Base-by-base conservation (phyloP, 2,797 vertebrate genomes). In the Nannoperca obscura region DNA sequence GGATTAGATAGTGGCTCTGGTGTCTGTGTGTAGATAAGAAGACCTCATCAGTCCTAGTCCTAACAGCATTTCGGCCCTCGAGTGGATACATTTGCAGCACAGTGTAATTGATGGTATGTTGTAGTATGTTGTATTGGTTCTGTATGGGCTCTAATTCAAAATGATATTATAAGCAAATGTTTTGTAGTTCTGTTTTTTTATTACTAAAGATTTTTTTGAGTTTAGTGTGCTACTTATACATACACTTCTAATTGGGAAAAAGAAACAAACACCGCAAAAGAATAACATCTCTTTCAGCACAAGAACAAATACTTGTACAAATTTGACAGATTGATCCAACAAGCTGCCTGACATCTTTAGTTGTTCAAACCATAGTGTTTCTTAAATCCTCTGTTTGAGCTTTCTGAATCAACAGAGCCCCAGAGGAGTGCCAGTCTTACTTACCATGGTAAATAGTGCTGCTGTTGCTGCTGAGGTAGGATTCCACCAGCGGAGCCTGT, bases 381-480 rank as follows among this genome's bases (percentile, higher is more conserved):
- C 44, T 52, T 65, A 58, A 79, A 54, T 15, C 38, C 34, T 84
- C 42, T 62, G 49, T 82, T 73, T 71, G 71, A 74, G 72, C 40
- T 68, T 32, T 64, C 11, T 83, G 34, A 61, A 52, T 77, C 54
- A 58, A 30, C 70, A 71, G 53, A 52, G 59, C n/a, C 22, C 3
- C 11, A 13, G 30, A 70, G 52, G 36, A 52, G 53, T 38, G 42
- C 1, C 12, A 44, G 27, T 15, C 5, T 32, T n/a, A 54, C 81
- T 83, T 92, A 99, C 98, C 98, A 6, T 99, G 97, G 85, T 98
- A 99, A 65, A 98, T 96, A 91, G 97, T 96, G 95, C 97, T 97
- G 96, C 97, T 97, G 89, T 98, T 97, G 94, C 97, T 97, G 93
- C 96, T 98, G 89, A 99, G 96, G 94, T 98, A 99, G 32, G 97